Base-by-base conservation (phyloP, 2,888 invertebrate species). In the Amiota minor region DNA sequence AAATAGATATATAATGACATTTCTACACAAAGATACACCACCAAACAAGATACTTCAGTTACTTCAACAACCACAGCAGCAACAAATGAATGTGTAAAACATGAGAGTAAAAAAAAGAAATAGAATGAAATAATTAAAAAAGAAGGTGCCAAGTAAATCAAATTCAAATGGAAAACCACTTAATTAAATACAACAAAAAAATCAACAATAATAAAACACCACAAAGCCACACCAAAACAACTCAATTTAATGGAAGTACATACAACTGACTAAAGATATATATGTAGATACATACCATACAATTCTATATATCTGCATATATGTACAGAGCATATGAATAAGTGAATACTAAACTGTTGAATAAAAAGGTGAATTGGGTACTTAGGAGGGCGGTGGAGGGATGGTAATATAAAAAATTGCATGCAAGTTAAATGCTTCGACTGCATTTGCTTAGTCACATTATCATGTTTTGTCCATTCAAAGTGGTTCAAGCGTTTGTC, bases 331-430 rank as follows among this genome's bases (percentile, higher is more conserved):
- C 35, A 35, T 35, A 6, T 35, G 35, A 35, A 35, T 35, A 35
- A 35, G 35, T 35, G 35, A 35, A 35, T 35, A 35, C 35, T 35
- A 35, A 35, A 35, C 35, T 35, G 35, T 35, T 35, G 35, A 35
- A 35, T 35, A 35, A 35, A 35, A 35, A 35, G 35, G 6, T 6
- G 35, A 35, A 35, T 35, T 35, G 35, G 35, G 35, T 0, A 35
- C 6, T 35, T 35, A 0, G 35, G 35, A n/a, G n/a, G n/a, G n/a
- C n/a, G 55, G 14, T 45, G 35, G 14, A 70, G 56, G 55, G 45
- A 35, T 16, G n/a, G 18, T 16, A 55, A 11, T 18, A 68, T 53
- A 74, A 75, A 70, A 76, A 79, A 79, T 73, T 80, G 73, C 77
- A 67, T 65, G 73, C 74, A 59, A 68, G 67, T 50, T 45, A 62